Evolutionary conservation across 2,888 invertebrate genomes (phyloP), one percentile per base, ranked within the genome.

Genomic region (Lissocephala sabroskyi): DNA sequence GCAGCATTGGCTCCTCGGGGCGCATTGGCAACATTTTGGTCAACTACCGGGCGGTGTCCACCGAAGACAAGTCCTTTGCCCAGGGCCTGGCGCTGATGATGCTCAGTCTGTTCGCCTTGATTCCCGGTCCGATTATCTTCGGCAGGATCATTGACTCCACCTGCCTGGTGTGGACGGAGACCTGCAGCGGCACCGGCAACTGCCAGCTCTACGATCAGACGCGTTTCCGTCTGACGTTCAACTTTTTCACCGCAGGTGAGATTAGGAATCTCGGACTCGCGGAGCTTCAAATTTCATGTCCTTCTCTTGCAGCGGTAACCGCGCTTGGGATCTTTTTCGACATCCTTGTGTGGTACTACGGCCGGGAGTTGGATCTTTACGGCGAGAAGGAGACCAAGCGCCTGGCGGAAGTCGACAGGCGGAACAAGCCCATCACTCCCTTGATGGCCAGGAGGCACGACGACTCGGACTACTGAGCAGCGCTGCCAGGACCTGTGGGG

Each of bases 181-280:
- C 87, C 4, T 91, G 91, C 65, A 88, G 87, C 1, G 83, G 84
- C 16, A 86, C 82, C 29, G 90, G 90, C 9, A 89, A 90, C 65
- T 91, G 91, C 59, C 90, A 90, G 86, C 80, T 90, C 16, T 90
- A 91, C 66, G 87, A 91, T 77, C 87, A 87, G 59, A 84, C 86
- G 13, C 84, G 85, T 28, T 89, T 91, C 70, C 85, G 90, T 18
- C 85, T 86, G 63, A 85, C 86, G 45, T 82, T 89, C 2, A 90
- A 90, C 73, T 71, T 86, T 1, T 80, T 87, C 10, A 86, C 89
- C 4, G 86, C 86, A 42, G 79, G 89, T 89, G 73, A 85, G 78
- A 16, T n/a, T 7, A 19, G 19, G 3, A n/a, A 23, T 1, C 3
- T 11, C 29, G 18, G 19, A 14, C 28, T 11, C 17, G 11, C n/a